Evolutionary conservation across 2,113 vertebrate genomes (phyloP).

Genomic region (Ellobius talpinus): DNA sequence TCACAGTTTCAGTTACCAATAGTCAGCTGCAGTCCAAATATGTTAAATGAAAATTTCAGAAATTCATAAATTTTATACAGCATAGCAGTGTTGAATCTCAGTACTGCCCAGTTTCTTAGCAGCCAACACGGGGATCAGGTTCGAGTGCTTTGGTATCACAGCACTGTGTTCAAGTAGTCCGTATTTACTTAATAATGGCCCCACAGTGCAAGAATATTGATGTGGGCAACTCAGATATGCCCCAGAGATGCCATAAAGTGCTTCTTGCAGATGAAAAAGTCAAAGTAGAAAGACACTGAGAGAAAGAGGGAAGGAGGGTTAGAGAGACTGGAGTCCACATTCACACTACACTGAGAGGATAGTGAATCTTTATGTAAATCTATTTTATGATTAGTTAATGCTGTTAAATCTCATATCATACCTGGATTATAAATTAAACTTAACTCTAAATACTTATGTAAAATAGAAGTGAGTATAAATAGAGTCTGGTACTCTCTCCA

Average conservation of each 20-base stretch:
- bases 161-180: not conserved
- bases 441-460: not conserved
- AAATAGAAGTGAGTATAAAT: not conserved
- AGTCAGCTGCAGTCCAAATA: not conserved
- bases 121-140: not conserved
- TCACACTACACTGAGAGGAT: not conserved
- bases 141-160: not conserved
- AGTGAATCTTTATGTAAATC: not conserved
- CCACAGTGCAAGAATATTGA: not conserved
- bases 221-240: not conserved
- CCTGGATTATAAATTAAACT: not conserved
- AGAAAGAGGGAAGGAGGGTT: not conserved
- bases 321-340: not conserved
- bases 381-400: not conserved
- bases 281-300: not conserved
- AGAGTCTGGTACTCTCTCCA: not conserved
- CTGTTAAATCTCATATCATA: not conserved
- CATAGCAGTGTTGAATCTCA: not conserved
- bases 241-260: not conserved
- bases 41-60: not conserved
- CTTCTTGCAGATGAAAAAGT: not conserved
- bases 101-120: not conserved
- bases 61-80: not conserved
- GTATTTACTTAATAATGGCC: not conserved
- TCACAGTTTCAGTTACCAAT: not conserved